A percentile compares a stretch with the other conserved stretches of the same genome.
phyloP scores from a whole-genome alignment of 2,888 invertebrate species.

The Cabera pusaria region DNA sequence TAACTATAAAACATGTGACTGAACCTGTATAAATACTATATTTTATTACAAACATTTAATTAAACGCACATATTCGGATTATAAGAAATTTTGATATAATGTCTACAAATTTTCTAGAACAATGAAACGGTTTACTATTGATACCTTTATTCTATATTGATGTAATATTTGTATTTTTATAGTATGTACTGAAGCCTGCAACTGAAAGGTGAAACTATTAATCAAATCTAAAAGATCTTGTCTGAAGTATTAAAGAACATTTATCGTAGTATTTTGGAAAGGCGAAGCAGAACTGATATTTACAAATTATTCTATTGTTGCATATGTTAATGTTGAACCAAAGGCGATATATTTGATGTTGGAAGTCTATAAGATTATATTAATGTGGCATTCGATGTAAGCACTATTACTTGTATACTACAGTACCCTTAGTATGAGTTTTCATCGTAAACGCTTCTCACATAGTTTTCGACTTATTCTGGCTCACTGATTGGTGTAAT shows the following conservation, averaged over 20 bases:
- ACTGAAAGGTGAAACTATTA: conserved; percentile 23
- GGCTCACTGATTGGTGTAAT: too few relatives aligned
- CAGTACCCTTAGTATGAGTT: too few relatives aligned
- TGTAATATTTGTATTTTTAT: conserved; percentile 24
- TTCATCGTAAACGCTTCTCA: too few relatives aligned
- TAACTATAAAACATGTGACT: conserved; percentile 9
- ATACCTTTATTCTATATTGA: conserved; percentile 7
- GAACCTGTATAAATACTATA: conserved; percentile 11
- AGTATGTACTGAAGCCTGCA: conserved; percentile 18
- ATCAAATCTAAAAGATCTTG: conserved; percentile 7
- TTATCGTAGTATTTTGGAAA: conserved; percentile 11
- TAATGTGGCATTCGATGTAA: conserved; percentile 20
- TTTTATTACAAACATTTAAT: conserved; percentile 9
- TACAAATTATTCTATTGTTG: conserved; percentile 22
- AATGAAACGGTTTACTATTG: conserved; percentile 12
- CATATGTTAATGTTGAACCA: conserved; percentile 24
- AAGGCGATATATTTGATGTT: conserved; percentile 28
- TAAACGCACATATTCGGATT: conserved; percentile 14
- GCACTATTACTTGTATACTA: conserved; percentile 16
- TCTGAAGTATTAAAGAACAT: conserved; percentile 11
- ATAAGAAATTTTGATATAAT: conserved; percentile 28
- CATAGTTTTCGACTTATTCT: too few relatives aligned
- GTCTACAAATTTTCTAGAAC: conserved; percentile 41
- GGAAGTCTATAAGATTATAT: conserved; percentile 14
- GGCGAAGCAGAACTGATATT: conserved; percentile 27